Percentiles rank a stretch among this genome's conserved stretches.
phyloP scores from a whole-genome alignment of 1,140 invertebrate genomes.

The Rhagoletis zephyria region DNA sequence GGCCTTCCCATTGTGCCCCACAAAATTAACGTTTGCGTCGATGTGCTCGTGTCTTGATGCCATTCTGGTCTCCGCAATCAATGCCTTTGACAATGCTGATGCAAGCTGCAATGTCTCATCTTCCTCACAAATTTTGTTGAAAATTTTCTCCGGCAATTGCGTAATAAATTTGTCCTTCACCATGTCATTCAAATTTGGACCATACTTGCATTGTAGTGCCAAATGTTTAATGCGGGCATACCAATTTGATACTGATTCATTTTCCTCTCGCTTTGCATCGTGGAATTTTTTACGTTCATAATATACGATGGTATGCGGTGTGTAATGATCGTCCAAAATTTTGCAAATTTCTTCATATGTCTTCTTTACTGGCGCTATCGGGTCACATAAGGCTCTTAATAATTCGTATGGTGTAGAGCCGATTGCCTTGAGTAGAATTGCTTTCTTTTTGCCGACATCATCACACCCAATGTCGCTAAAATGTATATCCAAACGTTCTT shows the following conservation, averaged over 20 bases:
- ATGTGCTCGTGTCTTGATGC: too few species aligned
- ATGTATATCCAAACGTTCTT: conserved; percentile 21
- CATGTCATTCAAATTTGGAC: too few species aligned
- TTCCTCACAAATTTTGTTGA: too few species aligned
- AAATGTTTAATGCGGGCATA: not conserved
- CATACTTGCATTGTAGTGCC: too few species aligned
- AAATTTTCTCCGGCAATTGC: too few species aligned
- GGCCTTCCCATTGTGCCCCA: conserved; percentile 17
- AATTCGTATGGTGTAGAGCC: not conserved
- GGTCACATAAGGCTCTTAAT: too few species aligned
- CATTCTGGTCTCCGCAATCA: not conserved
- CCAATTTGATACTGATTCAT: conserved; percentile 35
- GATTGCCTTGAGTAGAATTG: conserved; percentile 8
- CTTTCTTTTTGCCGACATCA: conserved; percentile 14
- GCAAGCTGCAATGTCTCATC: too few species aligned
- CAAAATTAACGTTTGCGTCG: conserved; percentile 39
- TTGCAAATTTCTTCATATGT: conserved; percentile 12
- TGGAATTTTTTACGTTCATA: conserved; percentile 39
- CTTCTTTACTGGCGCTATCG: not conserved
- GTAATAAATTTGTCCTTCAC: too few species aligned
- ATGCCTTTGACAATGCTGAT: too few species aligned
- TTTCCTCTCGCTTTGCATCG: not conserved
- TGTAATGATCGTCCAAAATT: not conserved
- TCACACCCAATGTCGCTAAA: conserved; percentile 8
- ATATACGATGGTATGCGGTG: not conserved